Base-by-base conservation (phyloP, 2,797 vertebrate genomes). In the Adelosebastes latens region DNA sequence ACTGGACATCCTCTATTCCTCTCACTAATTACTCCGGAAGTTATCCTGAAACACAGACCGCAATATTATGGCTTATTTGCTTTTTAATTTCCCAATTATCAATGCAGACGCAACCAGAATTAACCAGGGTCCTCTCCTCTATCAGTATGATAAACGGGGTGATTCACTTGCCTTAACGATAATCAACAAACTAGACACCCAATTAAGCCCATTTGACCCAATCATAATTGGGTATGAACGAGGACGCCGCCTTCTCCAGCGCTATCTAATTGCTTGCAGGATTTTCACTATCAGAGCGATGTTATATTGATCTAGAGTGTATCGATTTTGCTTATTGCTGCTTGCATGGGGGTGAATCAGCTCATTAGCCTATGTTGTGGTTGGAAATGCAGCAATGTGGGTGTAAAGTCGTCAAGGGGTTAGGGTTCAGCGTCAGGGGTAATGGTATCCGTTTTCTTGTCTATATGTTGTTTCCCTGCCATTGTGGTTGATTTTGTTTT, bases 161-260 rank as follows among this genome's bases (percentile, higher is more conserved):
- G 71, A 81, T 72, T 82, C 22, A n/a, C 68, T 80, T 46, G 52
- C 79, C 59, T 56, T 32, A 11, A 49, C 34, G 29, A 85, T 87
- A 84, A 92, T 90, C 85, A 86, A 82, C 88, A 82, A 77, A 74
- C 62, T 31, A 77, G 75, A 82, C 75, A 63, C 31, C 74, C 75
- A 84, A 87, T 90, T 90, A 87, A 85, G 75, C 32, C 75, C n/a
- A 3, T 82, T 77, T 88, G 81, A 88, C 84, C 86, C 71, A 7
- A 27, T 76, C 79, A 83, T 92, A 81, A 90, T 92, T 88, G 83
- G 77, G 31, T 36, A 24, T 68, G 67, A 78, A 80, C 49, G 42
- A 66, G 65, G 69, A 77, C n/a, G n/a, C 31, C 5, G 59, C 72
- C 73, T 77, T 61, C 74, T 70, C 52, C 1, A 65, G 20, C 6